Evolutionary conservation across 2,797 vertebrate genomes (phyloP).

Genomic region (Macropodus opercularis): DNA sequence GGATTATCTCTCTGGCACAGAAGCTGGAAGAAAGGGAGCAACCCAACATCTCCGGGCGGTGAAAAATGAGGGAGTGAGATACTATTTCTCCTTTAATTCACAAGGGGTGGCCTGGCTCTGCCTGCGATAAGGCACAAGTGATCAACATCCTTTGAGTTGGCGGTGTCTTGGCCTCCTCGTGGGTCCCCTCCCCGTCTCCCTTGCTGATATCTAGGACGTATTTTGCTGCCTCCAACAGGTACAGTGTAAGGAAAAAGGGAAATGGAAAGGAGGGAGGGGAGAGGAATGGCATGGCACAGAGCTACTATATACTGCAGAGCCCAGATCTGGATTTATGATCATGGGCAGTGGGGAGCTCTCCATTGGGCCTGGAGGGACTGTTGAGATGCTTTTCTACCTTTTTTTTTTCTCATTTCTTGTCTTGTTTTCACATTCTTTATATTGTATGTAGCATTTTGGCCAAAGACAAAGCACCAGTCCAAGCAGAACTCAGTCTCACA

Average conservation of each 20-base stretch:
- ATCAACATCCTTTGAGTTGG: slow-evolving; percentile 83
- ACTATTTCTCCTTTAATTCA: slow-evolving; percentile 86
- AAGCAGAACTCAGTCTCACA: slow-evolving; percentile 38
- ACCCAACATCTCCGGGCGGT: slow-evolving; percentile 74
- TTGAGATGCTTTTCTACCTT: slow-evolving; percentile 47
- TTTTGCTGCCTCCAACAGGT: slow-evolving; percentile 65
- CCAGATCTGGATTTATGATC: slow-evolving; percentile 74
- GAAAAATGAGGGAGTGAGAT: slow-evolving; percentile 84
- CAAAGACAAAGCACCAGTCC: slow-evolving; percentile 49
- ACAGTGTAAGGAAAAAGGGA: slow-evolving; percentile 40
- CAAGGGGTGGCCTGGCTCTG: slow-evolving; percentile 81
- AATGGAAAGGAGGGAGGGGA: slow-evolving; percentile 29
- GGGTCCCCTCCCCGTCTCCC: slow-evolving; percentile 36
- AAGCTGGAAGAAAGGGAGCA: slow-evolving; percentile 77
- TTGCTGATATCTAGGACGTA: slow-evolving; percentile 61
- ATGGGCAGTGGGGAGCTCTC: slow-evolving; percentile 43
- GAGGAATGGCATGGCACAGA: slow-evolving; percentile 49
- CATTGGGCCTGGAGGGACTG: slow-evolving; percentile 41
- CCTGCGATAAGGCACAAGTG: slow-evolving; percentile 82
- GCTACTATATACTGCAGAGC: slow-evolving; percentile 49
- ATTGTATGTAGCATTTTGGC: slow-evolving; percentile 41
- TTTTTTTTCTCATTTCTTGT: slow-evolving; percentile 59
- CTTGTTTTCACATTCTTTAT: slow-evolving; percentile 55
- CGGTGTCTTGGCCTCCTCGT: slow-evolving; percentile 53
- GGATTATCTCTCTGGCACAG: slow-evolving; percentile 85